phyloP scores from a whole-genome alignment of 2,113 vertebrate genomes.

The Chaenogobius annularis region DNA sequence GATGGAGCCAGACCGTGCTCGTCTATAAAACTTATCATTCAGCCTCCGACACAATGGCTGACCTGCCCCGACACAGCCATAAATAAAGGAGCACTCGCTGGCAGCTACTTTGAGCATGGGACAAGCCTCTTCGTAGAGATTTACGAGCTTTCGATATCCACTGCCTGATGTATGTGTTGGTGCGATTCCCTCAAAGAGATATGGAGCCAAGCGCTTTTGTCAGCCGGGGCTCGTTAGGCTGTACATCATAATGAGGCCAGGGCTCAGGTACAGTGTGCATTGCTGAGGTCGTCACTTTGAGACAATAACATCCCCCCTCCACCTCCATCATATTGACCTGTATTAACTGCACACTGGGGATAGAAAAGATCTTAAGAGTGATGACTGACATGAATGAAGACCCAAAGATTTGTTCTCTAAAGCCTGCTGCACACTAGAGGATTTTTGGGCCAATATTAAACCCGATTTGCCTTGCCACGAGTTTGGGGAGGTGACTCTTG shows the following conservation, averaged over 20 bases:
- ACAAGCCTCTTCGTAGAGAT: slow-evolving; percentile 75
- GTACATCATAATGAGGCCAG: slow-evolving; percentile 72
- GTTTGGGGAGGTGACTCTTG: too few relatives aligned
- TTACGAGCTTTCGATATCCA: slow-evolving; percentile 75
- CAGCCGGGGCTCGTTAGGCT: slow-evolving; percentile 70
- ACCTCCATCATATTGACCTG: neutral
- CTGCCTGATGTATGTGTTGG: slow-evolving; percentile 69
- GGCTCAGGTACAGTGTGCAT: slow-evolving; percentile 44
- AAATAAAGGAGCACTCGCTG: slow-evolving; percentile 68
- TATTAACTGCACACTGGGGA: neutral
- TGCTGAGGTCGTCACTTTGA: slow-evolving; percentile 64
- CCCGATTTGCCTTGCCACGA: too few relatives aligned
- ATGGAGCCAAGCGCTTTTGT: slow-evolving; percentile 76
- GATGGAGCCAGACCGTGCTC: slow-evolving; percentile 41
- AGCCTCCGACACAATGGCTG: slow-evolving; percentile 59
- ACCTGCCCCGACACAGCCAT: slow-evolving; percentile 57
- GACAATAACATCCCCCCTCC: slow-evolving; percentile 24
- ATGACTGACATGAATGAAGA: neutral
- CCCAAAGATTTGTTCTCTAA: too few relatives aligned
- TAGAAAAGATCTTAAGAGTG: neutral
- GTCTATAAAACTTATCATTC: slow-evolving; percentile 74
- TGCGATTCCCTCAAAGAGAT: slow-evolving; percentile 77
- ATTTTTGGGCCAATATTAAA: too few relatives aligned
- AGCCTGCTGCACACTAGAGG: too few relatives aligned
- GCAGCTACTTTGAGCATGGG: slow-evolving; percentile 61